Conservation (phyloP, 2,888 invertebrate species). For the Ditula angustiorana region DNA sequence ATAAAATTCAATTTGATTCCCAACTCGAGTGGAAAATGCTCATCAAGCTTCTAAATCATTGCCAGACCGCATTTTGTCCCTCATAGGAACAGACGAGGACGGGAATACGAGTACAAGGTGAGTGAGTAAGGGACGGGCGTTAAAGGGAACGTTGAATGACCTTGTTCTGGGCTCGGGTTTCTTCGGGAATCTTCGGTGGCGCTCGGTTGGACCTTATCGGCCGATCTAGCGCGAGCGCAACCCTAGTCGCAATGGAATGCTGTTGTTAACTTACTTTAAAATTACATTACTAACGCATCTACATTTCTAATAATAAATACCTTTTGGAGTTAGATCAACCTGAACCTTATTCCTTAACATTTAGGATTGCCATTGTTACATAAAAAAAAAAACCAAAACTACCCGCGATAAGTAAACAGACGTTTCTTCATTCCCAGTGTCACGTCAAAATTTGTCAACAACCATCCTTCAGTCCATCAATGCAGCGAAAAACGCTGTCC, state of each 20-base stretch:
- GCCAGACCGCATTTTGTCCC: slow-evolving; percentile 62
- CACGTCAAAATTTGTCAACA: background rate
- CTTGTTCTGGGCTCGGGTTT: slow-evolving; percentile 61
- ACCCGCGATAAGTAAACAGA: no score
- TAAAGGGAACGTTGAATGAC: slow-evolving; percentile 77
- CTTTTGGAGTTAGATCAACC: no score
- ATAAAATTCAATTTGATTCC: slow-evolving; percentile 71
- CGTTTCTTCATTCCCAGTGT: background rate
- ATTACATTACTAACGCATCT: background rate
- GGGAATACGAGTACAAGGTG: slow-evolving; percentile 48
- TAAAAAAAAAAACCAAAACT: no score
- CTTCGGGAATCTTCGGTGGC: slow-evolving; percentile 65
- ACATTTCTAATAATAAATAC: background rate
- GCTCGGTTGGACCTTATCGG: slow-evolving; percentile 71
- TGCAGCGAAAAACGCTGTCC: background rate
- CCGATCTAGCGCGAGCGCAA: slow-evolving; percentile 72
- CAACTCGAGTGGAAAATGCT: slow-evolving; percentile 56
- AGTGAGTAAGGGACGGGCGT: slow-evolving; percentile 73
- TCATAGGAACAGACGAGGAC: slow-evolving; percentile 64
- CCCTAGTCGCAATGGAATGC: slow-evolving; percentile 50
- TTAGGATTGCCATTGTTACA: no score
- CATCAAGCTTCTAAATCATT: slow-evolving; percentile 71
- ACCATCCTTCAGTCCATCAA: slow-evolving; percentile 13
- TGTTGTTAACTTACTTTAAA: slow-evolving; percentile 38
- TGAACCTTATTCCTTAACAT: no score